Percentiles rank a stretch among this genome's conserved stretches.
Conservation (phyloP, 2,113 vertebrate species). For the Ammodytes marinus region DNA sequence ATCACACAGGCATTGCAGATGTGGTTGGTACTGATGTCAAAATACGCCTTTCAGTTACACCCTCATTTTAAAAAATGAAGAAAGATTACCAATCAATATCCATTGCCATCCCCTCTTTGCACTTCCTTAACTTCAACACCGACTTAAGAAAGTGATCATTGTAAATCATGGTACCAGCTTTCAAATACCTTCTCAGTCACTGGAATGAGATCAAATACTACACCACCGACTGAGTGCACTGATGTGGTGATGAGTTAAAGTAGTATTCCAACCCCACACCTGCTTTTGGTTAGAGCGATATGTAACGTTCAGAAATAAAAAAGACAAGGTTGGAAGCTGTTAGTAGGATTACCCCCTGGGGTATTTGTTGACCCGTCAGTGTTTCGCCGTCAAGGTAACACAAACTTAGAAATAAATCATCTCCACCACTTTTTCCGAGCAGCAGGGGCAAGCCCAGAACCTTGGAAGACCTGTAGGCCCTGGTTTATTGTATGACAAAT, state of each 20-base stretch:
- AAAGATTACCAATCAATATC: conserved; percentile 44
- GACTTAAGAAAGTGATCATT: conserved; percentile 77
- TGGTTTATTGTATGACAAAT: conserved; percentile 40
- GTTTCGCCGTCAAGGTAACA: conserved; percentile 74
- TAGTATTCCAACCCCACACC: conserved; percentile 68
- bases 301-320: conserved; percentile 72
- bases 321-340: conserved; percentile 71
- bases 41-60: conserved; percentile 59
- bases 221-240: conserved; percentile 47
- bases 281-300: conserved; percentile 78
- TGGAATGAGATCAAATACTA: conserved; percentile 79
- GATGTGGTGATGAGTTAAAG: conserved; percentile 68
- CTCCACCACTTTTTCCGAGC: conserved; percentile 40
- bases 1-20: conserved; percentile 42
- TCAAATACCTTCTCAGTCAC: conserved; percentile 69
- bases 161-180: conserved; percentile 75
- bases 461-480: conserved; percentile 14
- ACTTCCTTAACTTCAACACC: conserved; percentile 22
- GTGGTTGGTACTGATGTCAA: conserved; percentile 54
- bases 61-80: conserved; percentile 40
- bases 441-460: conserved; percentile 26
- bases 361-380: conserved; percentile 63
- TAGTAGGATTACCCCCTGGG: conserved; percentile 64
- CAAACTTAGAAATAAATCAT: conserved; percentile 63
- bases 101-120: conserved; percentile 37